Base-by-base conservation (phyloP, 1,140 invertebrate genomes). In the Mya arenaria region DNA sequence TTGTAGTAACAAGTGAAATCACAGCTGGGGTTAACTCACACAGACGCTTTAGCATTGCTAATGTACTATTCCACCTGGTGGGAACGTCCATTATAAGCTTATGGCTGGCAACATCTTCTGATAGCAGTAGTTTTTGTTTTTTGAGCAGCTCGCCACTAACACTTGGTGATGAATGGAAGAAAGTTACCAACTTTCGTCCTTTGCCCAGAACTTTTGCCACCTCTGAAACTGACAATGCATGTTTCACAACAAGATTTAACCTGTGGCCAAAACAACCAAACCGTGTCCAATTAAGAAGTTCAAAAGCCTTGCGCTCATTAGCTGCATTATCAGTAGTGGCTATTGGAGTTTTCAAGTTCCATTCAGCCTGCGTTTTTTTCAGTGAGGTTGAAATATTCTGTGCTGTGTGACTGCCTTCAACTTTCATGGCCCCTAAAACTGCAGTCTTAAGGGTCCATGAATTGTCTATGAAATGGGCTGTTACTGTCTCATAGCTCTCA, bases 221-320 rank as follows among this genome's bases (percentile, higher is more conserved):
- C 4, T 68, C 62, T 48, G 10, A 10, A 30, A 4, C 56, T 19
- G 44, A 15, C 0, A 82, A 17, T 3, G 65, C 52, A 77, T 83
- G 28, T 48, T 72, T 81, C 4, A 83, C 75, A 19, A 83, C 41
- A 0, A 85, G 37, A 34, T 83, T 85, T 4, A 85, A 83, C 36
- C 80, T 39, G 28, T 85, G 84, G 13, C 80, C 80, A 71, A 82
- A 83, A 37, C 69, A 85, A 4, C 84, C 75, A 63, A 74, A 80
- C 25, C 80, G 19, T n/a, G 5, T 19, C 84, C 81, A 85, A 3
- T 65, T 44, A 10, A 85, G 32, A 34, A 80, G 44, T 19, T 74
- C 23, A 69, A 82, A 68, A 23, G 81, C 80, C 32, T 83, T 83
- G 19, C 32, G 39, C 56, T 85, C 81, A 55, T 83, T 85, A 2